Evolutionary conservation across 2,888 invertebrate genomes (phyloP).

Genomic region (Keiferia lycopersicella): DNA sequence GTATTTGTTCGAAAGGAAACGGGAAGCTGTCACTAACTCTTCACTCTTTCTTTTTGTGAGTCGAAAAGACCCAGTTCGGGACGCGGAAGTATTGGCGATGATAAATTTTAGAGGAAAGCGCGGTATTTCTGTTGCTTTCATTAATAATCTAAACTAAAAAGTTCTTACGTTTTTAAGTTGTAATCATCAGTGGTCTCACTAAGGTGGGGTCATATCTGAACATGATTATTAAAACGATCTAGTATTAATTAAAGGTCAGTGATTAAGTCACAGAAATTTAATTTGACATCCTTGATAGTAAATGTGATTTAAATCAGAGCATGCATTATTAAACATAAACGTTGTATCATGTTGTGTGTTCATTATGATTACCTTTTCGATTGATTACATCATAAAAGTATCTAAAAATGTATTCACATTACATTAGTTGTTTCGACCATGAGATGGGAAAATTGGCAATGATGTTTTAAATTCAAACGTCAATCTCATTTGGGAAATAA

Average conservation of each 20-base stretch:
- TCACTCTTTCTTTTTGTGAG: conserved; percentile 46
- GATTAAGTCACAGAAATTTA: no score
- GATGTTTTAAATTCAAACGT: conserved; percentile 59
- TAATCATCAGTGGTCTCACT: no score
- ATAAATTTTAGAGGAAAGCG: conserved; percentile 56
- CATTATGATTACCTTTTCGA: conserved; percentile 29
- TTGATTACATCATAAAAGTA: conserved; percentile 46
- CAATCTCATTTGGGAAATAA: conserved; percentile 50
- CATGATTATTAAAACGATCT: no score
- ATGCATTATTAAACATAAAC: no score
- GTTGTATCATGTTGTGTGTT: no score
- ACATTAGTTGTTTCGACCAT: conserved; percentile 53
- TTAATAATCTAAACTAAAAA: no score
- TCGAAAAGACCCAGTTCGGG: conserved; percentile 45
- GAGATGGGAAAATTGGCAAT: conserved; percentile 47
- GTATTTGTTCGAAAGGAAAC: conserved; percentile 33
- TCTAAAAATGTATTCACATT: conserved; percentile 55
- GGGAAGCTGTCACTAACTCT: conserved; percentile 41
- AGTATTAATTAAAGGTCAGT: no score
- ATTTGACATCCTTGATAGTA: no score
- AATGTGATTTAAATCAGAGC: no score
- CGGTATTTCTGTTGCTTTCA: conserved; percentile 32
- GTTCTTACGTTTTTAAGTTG: no score
- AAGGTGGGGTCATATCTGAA: no score
- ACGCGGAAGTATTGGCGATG: conserved; percentile 71